Conservation (phyloP, 1,140 invertebrate species). For the Himalopsyche phryganea region DNA sequence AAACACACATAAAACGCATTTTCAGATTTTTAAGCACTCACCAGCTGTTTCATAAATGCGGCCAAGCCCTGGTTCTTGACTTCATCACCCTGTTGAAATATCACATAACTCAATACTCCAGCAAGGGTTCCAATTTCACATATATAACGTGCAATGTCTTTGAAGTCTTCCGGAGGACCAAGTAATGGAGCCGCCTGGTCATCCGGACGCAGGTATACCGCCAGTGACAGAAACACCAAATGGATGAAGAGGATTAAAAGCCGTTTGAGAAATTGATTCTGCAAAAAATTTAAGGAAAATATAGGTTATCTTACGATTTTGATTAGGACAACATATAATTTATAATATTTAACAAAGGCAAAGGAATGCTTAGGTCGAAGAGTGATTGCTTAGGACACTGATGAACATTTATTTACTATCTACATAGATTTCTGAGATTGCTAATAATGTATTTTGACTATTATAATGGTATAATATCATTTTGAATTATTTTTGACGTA, state of each 20-base stretch:
- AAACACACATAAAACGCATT: background rate
- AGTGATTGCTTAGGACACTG: too few species aligned
- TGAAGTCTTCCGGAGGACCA: slow-evolving; percentile 44
- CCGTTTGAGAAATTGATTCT: slow-evolving; percentile 90
- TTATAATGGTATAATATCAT: too few species aligned
- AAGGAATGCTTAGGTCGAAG: too few species aligned
- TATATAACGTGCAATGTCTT: slow-evolving; percentile 62
- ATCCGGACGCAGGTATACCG: slow-evolving; percentile 83
- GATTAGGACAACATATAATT: too few species aligned
- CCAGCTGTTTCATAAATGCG: slow-evolving; percentile 89
- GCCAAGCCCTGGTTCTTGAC: slow-evolving; percentile 88
- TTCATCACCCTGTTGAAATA: slow-evolving; percentile 90
- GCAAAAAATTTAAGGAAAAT: too few species aligned
- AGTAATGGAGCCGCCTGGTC: slow-evolving; percentile 47
- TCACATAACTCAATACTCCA: slow-evolving; percentile 83
- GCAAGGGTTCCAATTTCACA: slow-evolving; percentile 82
- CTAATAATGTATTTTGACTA: too few species aligned
- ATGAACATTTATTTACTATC: too few species aligned
- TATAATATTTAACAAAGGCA: too few species aligned
- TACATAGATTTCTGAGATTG: too few species aligned
- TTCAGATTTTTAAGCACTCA: slow-evolving; percentile 46
- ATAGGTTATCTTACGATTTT: too few species aligned
- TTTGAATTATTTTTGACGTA: too few species aligned
- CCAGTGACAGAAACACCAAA: slow-evolving; percentile 81
- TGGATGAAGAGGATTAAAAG: slow-evolving; percentile 84